phyloP scores from a whole-genome alignment of 2,113 vertebrate genomes.

The Orthonyx spaldingii region DNA sequence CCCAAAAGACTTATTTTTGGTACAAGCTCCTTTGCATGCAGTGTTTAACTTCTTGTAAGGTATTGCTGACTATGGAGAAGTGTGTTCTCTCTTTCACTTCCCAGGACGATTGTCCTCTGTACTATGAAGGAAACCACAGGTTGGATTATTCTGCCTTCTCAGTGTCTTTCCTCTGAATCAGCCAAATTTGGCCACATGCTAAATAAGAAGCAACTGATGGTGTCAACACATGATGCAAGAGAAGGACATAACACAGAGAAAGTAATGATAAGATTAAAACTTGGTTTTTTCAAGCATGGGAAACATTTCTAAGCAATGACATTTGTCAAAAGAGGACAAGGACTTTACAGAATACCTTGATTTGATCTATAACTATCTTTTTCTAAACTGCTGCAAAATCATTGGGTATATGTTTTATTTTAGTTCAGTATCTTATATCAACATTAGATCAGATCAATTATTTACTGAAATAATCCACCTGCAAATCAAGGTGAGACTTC shows the following conservation, averaged over 20 bases:
- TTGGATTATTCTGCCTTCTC: not conserved
- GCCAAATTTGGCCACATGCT: not conserved
- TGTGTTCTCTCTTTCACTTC: not conserved
- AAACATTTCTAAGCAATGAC: not conserved
- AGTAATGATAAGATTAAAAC: not conserved
- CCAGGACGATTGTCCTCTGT: not conserved
- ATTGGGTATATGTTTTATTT: not conserved
- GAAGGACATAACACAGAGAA: not conserved
- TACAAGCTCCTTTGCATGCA: not conserved
- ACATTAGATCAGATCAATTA: not conserved
- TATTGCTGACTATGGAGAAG: not conserved
- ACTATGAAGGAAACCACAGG: not conserved
- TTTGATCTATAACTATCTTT: not conserved
- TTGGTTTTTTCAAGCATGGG: not conserved
- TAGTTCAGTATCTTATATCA: not conserved
- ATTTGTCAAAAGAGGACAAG: not conserved
- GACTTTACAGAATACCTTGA: not conserved
- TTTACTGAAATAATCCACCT: not conserved
- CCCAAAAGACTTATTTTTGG: constrained; percentile 48
- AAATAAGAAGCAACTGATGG: not conserved
- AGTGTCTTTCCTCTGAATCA: not conserved
- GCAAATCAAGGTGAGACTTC: not conserved
- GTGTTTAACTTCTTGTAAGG: not conserved
- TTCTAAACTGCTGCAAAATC: not conserved
- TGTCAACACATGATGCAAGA: not conserved